phyloP scores from a whole-genome alignment of 2,888 invertebrate species.

The Portevinia maculata region DNA sequence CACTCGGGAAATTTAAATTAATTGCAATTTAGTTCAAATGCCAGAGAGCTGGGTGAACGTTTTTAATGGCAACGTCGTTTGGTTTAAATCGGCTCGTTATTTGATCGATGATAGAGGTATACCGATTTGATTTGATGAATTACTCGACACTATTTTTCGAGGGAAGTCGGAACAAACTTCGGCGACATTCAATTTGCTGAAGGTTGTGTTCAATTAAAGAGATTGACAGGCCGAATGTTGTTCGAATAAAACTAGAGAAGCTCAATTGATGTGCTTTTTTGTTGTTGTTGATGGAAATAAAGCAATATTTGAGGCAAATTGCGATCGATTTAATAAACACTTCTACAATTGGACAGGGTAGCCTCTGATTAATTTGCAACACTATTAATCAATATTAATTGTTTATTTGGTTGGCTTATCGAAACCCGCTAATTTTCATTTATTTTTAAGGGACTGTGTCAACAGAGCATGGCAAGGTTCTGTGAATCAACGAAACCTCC shows the following conservation, averaged over 20 bases:
- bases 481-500: too few species aligned
- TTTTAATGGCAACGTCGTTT: background rate
- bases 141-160: background rate
- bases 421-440: too few species aligned
- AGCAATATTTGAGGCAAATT: too few species aligned
- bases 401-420: too few species aligned
- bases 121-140: constrained; percentile 5
- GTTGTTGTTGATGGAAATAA: too few species aligned
- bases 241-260: too few species aligned
- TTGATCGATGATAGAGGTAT: background rate
- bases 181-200: background rate
- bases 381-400: background rate
- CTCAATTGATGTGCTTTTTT: too few species aligned
- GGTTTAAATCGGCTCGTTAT: background rate
- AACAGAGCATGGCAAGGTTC: too few species aligned
- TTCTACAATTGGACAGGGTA: too few species aligned
- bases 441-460: too few species aligned
- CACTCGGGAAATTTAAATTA: constrained; percentile 6
- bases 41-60: background rate
- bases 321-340: too few species aligned
- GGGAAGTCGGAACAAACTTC: background rate
- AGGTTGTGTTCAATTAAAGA: background rate
- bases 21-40: constrained; percentile 21
- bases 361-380: background rate
- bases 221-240: background rate